Evolutionary conservation across 2,113 vertebrate species (phyloP), one percentile per base, ranked within the genome.

Genomic region (Notechis scutatus): DNA sequence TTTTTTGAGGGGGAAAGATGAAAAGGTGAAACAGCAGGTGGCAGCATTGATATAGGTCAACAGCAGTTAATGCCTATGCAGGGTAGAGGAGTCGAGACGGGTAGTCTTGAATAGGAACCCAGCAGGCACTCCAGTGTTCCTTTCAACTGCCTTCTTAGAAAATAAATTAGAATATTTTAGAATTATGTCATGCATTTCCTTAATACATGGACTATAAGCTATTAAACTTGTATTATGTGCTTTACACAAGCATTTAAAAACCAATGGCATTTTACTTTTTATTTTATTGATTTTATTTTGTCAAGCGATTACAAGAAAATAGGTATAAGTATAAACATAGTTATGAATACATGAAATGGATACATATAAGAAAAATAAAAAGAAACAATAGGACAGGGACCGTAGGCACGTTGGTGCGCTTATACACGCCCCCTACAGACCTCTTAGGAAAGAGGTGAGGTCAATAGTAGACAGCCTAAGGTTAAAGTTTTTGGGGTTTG

Each of bases 151-250:
- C 42, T 5, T 42, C 94, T 39, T 54, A 56, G 95, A 94, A 94
- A 96, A 92, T 95, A 20, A 95, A 92, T 7, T 95, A 39, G 94
- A 96, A 94, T 47, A 91, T 50, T 93, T 94, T 50, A 93, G 85
- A 89, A 91, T 96, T 96, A 93, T 92, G 12, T 24, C n/a, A 88
- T 96, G 52, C 92, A 10, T 96, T 97, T 97, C 95, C 94, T 95
- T 96, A 94, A 23, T 0, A 24, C 56, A 95, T 59, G 94, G 88
- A 42, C 93, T 89, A 59, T 95, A 94, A 74, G 88, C 47, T 50
- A 10, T 50, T 50, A 50, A 50, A 8, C 96, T 97, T 96, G 95
- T 97, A 97, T 98, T 98, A 97, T 96, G 96, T 92, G 18, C 18
- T 39, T 39, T 81, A 81, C 18, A 20, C 3, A 7, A 39, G 74